Conservation (phyloP, 2,113 vertebrate species). For the Rhinichthys klamathensis region DNA sequence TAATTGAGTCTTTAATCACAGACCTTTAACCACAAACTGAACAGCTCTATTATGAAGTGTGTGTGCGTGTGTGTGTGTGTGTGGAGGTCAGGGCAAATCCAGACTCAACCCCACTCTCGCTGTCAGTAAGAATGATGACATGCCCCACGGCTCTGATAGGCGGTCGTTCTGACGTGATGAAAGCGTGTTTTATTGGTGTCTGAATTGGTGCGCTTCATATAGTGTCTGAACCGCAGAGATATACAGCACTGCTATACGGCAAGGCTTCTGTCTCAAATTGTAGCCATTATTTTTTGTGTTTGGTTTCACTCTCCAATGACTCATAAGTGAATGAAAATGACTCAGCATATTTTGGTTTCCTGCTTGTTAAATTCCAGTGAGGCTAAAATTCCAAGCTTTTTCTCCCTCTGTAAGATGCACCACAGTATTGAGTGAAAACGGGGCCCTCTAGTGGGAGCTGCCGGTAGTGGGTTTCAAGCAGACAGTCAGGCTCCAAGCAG, state of each 20-base stretch:
- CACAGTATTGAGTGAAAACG: constrained; percentile 36
- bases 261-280: constrained; percentile 53
- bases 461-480: neutral
- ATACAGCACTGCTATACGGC: neutral
- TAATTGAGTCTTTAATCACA: neutral
- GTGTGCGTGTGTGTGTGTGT: neutral
- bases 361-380: constrained; percentile 45
- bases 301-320: constrained; percentile 60
- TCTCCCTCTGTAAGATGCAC: neutral
- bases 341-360: constrained; percentile 63
- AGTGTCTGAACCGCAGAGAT: constrained; percentile 15
- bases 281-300: constrained; percentile 61
- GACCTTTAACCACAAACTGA: neutral
- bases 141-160: neutral
- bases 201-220: neutral
- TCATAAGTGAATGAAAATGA: constrained; percentile 63
- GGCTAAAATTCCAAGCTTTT: constrained; percentile 19
- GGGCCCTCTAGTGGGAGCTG: constrained; percentile 68
- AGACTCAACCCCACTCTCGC: neutral
- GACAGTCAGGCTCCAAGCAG: constrained; percentile 55
- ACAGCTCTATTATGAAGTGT: neutral
- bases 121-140: constrained; percentile 32
- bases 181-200: constrained; percentile 24
- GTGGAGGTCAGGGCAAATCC: neutral
- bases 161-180: constrained; percentile 6